phyloP scores from a whole-genome alignment of 1,140 invertebrate species.

The Solen grandis region DNA sequence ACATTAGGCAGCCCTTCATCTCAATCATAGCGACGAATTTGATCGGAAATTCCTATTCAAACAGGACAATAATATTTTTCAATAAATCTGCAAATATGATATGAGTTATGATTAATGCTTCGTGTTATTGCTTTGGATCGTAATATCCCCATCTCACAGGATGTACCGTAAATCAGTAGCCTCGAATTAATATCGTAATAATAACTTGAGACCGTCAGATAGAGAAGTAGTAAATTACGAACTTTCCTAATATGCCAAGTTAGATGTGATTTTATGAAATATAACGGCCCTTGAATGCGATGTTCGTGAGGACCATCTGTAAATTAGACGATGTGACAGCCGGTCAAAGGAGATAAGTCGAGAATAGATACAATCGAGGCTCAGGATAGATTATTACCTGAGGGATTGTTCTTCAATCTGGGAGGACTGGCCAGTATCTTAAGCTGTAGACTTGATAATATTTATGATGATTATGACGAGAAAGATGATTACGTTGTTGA shows the following conservation, averaged over 20 bases:
- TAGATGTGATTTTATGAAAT: not conserved
- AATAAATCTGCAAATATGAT: constrained; percentile 55
- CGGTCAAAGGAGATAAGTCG: too few species aligned
- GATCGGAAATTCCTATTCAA: constrained; percentile 15
- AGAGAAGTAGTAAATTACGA: not conserved
- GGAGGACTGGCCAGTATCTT: too few species aligned
- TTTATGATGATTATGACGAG: too few species aligned
- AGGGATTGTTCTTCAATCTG: too few species aligned
- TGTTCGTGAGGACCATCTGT: too few species aligned
- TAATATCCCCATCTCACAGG: constrained; percentile 1
- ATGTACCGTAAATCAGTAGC: constrained; percentile 37
- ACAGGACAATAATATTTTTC: constrained; percentile 41
- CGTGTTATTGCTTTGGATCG: constrained; percentile 25
- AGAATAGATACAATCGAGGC: too few species aligned
- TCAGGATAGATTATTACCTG: too few species aligned
- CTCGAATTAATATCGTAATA: constrained; percentile 56
- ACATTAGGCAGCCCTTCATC: not conserved
- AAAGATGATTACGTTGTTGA: too few species aligned
- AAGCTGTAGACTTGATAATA: too few species aligned
- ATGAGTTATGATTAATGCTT: constrained; percentile 52
- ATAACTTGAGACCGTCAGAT: constrained; percentile 29
- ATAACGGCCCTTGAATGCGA: not conserved
- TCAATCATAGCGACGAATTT: not conserved
- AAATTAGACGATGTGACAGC: too few species aligned
- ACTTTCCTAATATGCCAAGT: not conserved